Percentiles rank a stretch among this genome's conserved stretches.
These are phyloP conservation scores for Dryobotodes eremita DNA, from an alignment of 2,888 invertebrate genomes.

Conservation along the genomic window DNA sequence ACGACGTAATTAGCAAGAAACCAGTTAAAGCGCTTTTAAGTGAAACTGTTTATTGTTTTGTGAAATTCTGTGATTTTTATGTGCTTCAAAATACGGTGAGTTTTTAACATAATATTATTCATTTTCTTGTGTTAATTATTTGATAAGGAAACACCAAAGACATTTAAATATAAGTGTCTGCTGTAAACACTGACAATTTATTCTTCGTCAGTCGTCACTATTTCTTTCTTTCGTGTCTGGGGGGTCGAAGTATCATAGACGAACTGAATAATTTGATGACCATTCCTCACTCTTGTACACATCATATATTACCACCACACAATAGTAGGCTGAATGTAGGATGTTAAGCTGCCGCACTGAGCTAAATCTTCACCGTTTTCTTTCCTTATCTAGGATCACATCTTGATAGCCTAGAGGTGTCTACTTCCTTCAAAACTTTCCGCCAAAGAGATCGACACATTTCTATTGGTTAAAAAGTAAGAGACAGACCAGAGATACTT, in stretches of 20 bases:
- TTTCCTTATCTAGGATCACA: background rate
- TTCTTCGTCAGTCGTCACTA: too few relatives aligned
- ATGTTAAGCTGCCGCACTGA: too few relatives aligned
- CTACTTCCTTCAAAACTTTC: background rate
- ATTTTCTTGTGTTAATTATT: background rate
- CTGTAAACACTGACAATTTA: background rate
- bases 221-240: background rate
- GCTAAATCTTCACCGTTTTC: too few relatives aligned
- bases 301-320: background rate
- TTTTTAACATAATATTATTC: background rate
- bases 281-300: background rate
- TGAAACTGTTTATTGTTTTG: background rate
- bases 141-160: background rate
- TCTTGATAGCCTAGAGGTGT: background rate
- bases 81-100: background rate
- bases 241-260: background rate
- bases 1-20: background rate
- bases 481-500: too few relatives aligned
- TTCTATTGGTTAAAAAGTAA: too few relatives aligned
- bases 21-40: too few relatives aligned
- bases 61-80: background rate
- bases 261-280: background rate
- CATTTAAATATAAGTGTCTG: background rate
- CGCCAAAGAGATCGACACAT: background rate
- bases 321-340: background rate